Evolutionary conservation across 2,113 vertebrate genomes (phyloP).

Genomic region (Aviceda subcristata): DNA sequence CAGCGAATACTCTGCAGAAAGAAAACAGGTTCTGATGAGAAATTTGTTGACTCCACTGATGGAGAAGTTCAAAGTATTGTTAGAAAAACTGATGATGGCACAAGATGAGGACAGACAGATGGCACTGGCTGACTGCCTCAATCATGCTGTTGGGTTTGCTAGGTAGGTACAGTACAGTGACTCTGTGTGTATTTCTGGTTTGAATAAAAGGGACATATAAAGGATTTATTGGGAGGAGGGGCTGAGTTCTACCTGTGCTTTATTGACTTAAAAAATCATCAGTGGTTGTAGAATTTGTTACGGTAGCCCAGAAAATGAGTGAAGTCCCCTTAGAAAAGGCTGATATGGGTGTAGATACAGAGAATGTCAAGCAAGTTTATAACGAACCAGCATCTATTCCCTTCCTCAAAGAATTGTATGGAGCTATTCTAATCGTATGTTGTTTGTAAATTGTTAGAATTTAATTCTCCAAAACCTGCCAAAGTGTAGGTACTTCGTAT

Average conservation of each 20-base stretch:
- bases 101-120: slow-evolving; percentile 88
- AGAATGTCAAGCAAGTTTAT: background rate
- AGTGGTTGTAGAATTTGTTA: background rate
- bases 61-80: slow-evolving; percentile 90
- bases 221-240: background rate
- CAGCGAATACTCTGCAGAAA: slow-evolving; percentile 88
- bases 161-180: slow-evolving; percentile 76
- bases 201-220: background rate
- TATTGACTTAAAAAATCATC: background rate
- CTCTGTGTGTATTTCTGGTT: background rate
- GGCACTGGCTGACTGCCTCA: slow-evolving; percentile 89
- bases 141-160: slow-evolving; percentile 95
- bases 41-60: slow-evolving; percentile 90
- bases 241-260: background rate
- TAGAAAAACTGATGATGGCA: slow-evolving; percentile 87
- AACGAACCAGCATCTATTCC: background rate
- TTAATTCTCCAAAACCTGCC: background rate
- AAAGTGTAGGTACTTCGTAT: background rate
- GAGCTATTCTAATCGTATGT: background rate
- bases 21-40: slow-evolving; percentile 92
- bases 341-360: background rate
- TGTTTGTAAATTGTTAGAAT: background rate
- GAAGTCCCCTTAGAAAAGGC: background rate
- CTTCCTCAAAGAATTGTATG: background rate
- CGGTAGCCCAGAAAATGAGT: background rate